Conservation (phyloP, 1,140 invertebrate genomes). For the Bilobella aurantiaca region DNA sequence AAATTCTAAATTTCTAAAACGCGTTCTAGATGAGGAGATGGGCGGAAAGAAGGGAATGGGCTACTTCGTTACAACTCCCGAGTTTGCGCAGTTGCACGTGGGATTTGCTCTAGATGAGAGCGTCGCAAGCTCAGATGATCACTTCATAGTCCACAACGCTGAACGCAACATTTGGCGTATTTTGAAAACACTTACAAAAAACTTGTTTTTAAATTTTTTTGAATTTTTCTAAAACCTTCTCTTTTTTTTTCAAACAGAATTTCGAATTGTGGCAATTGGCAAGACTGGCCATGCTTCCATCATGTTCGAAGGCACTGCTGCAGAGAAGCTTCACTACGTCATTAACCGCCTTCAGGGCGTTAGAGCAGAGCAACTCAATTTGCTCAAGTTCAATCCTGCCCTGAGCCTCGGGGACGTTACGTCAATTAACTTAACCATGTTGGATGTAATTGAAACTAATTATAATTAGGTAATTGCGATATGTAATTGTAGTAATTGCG, state of each 20-base stretch:
- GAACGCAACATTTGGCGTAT: slow-evolving; percentile 62
- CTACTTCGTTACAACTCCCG: slow-evolving; percentile 60
- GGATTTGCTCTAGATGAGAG: slow-evolving; percentile 90
- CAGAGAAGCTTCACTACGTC: slow-evolving; percentile 67
- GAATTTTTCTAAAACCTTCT: too few species aligned
- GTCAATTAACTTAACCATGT: not conserved
- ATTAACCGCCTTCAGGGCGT: slow-evolving; percentile 66
- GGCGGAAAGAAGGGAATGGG: slow-evolving; percentile 75
- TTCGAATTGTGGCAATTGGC: slow-evolving; percentile 43
- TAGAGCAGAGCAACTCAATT: slow-evolving; percentile 47
- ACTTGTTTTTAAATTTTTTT: not conserved
- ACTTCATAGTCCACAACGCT: slow-evolving; percentile 62
- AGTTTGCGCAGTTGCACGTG: slow-evolving; percentile 72
- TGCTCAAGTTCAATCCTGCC: not conserved
- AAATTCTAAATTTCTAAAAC: not conserved
- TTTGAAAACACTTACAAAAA: not conserved
- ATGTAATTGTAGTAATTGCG: too few species aligned
- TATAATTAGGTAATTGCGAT: too few species aligned
- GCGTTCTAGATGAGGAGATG: slow-evolving; percentile 72
- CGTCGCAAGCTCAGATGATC: slow-evolving; percentile 52
- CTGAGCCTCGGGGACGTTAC: not conserved
- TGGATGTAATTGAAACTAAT: not conserved
- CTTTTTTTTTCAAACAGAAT: too few species aligned
- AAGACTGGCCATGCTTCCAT: slow-evolving; percentile 80
- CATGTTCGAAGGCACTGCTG: slow-evolving; percentile 66